phyloP scores from a whole-genome alignment of 2,113 vertebrate species.

The Mustela lutreola region DNA sequence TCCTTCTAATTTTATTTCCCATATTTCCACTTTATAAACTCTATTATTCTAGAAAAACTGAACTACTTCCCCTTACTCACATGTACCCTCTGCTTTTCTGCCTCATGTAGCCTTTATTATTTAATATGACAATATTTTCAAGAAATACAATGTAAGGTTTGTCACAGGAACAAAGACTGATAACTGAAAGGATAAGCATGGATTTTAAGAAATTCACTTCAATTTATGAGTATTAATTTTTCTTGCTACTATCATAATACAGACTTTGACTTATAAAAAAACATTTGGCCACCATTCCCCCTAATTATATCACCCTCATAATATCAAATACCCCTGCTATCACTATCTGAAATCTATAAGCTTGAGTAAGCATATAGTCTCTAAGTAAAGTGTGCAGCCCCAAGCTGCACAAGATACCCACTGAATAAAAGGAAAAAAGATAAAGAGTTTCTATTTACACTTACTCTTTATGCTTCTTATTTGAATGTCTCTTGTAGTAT shows the following conservation, averaged over 20 bases:
- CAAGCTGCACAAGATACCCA: neutral
- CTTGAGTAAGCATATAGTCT: neutral
- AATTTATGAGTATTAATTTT: constrained; percentile 11
- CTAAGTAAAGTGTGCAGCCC: neutral
- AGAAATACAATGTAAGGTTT: constrained; percentile 28
- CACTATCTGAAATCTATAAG: neutral
- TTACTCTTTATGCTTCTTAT: neutral
- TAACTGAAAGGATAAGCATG: neutral
- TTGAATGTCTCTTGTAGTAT: neutral
- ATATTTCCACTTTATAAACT: constrained; percentile 16
- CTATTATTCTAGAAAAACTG: neutral
- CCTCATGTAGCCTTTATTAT: constrained; percentile 15
- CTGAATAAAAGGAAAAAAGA: neutral
- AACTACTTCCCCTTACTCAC: neutral
- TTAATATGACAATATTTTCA: constrained; percentile 43
- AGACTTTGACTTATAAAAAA: neutral
- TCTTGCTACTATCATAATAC: neutral
- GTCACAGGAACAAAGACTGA: neutral
- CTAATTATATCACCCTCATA: neutral
- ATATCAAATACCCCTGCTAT: neutral
- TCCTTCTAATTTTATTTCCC: neutral
- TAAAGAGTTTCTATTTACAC: neutral
- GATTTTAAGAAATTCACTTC: constrained; percentile 29
- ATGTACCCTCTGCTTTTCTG: neutral
- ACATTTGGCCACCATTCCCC: neutral